Evolutionary conservation across 1,140 invertebrate genomes (phyloP), one percentile per base, ranked within the genome.

Genomic region (Drosophila triauraria): DNA sequence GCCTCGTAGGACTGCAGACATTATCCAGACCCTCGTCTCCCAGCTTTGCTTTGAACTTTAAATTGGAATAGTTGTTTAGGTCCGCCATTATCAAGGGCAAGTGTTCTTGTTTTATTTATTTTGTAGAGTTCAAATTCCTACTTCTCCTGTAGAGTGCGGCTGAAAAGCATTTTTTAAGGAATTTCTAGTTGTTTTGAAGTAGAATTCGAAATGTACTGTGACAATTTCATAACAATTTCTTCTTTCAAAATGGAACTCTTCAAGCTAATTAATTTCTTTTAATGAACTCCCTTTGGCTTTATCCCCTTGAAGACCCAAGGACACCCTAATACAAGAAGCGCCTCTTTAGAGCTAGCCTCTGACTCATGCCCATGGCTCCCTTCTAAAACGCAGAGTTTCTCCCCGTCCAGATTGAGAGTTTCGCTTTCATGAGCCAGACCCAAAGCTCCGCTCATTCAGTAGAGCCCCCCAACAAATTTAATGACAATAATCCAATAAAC

Each of bases 401-500:
- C 53, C 32, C 62, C 30, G 62, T 50, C 46, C 53, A 17, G 38
- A 3, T 7, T 17, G 17, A 23, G 43, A 69, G 71, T 88, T 90
- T 90, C 84, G 84, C 84, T 87, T 87, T 87, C 83, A 80, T 72
- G 50, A 53, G 62, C 67, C 48, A 17, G 44, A 72, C 54, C 50
- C 63, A 25, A n/a, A n/a, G 56, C 32, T 56, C 35, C 12, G 35
- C 35, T 35, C 10, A 53, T 75, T 62, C 61, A 71, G 53, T 48
- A 38, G 9, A 38, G 70, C 30, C 42, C 25, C 67, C 68, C 71
- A 72, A 72, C 69, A 67, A 75, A 75, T 78, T 90, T 90, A 90
- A 90, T 85, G 85, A 81, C 85, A 90, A 90, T 90, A 90, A 90
- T 90, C 85, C 85, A 90, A 90, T 90, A 90, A 90, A 85, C 78